Evolutionary conservation across 2,113 vertebrate genomes (phyloP).

Genomic region (Corythornis vintsioides): DNA sequence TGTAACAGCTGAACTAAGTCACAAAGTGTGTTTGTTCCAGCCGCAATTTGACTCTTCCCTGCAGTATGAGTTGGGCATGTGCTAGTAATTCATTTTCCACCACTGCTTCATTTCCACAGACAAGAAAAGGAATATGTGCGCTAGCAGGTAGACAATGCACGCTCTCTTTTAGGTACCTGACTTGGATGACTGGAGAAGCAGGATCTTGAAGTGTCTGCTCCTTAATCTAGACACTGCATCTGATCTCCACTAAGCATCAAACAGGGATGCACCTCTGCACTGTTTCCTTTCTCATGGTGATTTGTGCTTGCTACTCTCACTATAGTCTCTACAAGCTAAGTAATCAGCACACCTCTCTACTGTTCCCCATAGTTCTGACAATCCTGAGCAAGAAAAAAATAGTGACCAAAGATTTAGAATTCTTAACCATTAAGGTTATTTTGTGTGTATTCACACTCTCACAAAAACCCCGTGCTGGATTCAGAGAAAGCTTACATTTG

Average conservation of each 20-base stretch:
- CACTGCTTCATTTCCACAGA: background rate
- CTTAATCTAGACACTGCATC: constrained; percentile 1
- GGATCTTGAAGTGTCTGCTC: background rate
- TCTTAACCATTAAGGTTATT: background rate
- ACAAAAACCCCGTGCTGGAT: too few relatives aligned
- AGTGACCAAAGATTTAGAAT: background rate
- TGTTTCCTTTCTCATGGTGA: background rate
- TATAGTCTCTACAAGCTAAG: background rate
- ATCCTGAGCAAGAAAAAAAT: background rate
- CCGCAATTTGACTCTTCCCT: background rate
- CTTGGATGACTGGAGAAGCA: constrained; percentile 6
- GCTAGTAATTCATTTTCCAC: background rate
- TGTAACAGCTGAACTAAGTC: background rate
- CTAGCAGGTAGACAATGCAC: background rate
- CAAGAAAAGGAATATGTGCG: background rate
- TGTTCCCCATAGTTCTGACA: background rate
- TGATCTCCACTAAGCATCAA: background rate
- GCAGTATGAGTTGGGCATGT: background rate
- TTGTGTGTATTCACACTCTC: background rate
- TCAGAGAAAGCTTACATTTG: background rate
- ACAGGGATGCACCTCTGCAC: background rate
- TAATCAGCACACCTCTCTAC: background rate
- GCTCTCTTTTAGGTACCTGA: background rate
- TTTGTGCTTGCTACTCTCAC: background rate
- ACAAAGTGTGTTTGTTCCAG: background rate